Percentiles rank a stretch among this genome's conserved stretches.
Conservation (phyloP, 2,113 vertebrate species). For the Pituophis catenifer region DNA sequence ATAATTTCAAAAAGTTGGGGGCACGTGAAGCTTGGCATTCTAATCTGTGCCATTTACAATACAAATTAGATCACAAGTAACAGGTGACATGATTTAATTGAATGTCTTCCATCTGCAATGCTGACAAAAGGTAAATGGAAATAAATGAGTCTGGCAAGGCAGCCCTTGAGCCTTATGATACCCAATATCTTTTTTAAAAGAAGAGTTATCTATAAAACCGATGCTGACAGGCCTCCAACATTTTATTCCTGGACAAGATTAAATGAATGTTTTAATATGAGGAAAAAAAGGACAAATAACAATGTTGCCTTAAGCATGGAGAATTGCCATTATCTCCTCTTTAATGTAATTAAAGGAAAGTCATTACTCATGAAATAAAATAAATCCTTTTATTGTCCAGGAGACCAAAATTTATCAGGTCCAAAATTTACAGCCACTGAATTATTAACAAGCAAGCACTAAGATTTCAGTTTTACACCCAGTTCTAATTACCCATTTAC, state of each 20-base stretch:
- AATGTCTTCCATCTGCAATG: conserved; percentile 79
- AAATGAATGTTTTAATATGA: conserved; percentile 56
- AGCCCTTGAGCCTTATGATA: conserved; percentile 79
- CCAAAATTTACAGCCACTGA: conserved; percentile 17
- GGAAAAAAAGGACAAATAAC: conserved; percentile 39
- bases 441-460: neutral
- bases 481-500: neutral
- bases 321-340: conserved; percentile 50
- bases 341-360: conserved; percentile 59
- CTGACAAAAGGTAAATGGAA: conserved; percentile 81
- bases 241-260: conserved; percentile 77
- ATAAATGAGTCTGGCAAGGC: conserved; percentile 80
- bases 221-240: conserved; percentile 79
- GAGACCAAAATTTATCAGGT: neutral
- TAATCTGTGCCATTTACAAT: conserved; percentile 64
- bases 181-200: conserved; percentile 80
- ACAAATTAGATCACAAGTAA: conserved; percentile 76
- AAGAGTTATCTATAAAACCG: conserved; percentile 82
- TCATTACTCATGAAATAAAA: conserved; percentile 41
- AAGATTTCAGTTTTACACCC: neutral
- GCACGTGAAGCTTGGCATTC: conserved; percentile 40
- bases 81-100: conserved; percentile 80
- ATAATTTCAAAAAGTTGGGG: conserved; percentile 32
- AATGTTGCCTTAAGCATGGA: conserved; percentile 67
- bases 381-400: conserved; percentile 27